Evolutionary conservation across 2,888 invertebrate genomes (phyloP), one percentile per base, ranked within the genome.

Genomic region (Oxystoma pomonae): DNA sequence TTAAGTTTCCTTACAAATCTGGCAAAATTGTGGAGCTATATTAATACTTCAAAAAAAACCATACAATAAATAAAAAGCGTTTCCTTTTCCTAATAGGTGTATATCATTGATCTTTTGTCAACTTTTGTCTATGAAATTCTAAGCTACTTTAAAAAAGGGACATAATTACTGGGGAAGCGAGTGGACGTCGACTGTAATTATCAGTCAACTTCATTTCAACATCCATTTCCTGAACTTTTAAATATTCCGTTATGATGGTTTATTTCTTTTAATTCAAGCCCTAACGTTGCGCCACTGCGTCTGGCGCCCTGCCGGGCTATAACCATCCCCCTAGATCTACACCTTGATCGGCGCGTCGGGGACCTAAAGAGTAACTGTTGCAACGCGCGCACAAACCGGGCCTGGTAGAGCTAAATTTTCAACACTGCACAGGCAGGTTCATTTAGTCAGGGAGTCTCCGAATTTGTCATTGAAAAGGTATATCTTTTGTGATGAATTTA

Each of bases 311-410:
- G 74, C 76, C 77, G 78, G 78, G 78, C 78, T 73, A 77, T 79
- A 79, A 79, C 79, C 79, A 78, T 79, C 80, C 78, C 79, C 77
- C 76, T 75, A 74, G 70, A 76, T 78, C 75, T 76, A 78, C 76
- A 79, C 76, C 71, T 67, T 70, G 63, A 71, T 76, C 78, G 76
- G 72, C 71, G 74, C 76, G 79, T 78, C 77, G 72, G 71, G 76
- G 67, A 63, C 71, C 69, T 67, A 67, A 67, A 67, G 67, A 65
- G 67, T 60, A 59, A 61, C 65, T 65, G 62, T 61, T 64, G 53
- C 18, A 16, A 35, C 35, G 35, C 12, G 3, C 5, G n/a, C 53
- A n/a, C 16, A 9, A 53, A 16, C 53, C 53, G 7, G 53, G 53
- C 35, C 12, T 12, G 35, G 12, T 3, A 3, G 5, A 7, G 35